These are phyloP conservation scores for Denticeps clupeoides DNA, from an alignment of 2,797 vertebrate species.

Conservation along the genomic window DNA sequence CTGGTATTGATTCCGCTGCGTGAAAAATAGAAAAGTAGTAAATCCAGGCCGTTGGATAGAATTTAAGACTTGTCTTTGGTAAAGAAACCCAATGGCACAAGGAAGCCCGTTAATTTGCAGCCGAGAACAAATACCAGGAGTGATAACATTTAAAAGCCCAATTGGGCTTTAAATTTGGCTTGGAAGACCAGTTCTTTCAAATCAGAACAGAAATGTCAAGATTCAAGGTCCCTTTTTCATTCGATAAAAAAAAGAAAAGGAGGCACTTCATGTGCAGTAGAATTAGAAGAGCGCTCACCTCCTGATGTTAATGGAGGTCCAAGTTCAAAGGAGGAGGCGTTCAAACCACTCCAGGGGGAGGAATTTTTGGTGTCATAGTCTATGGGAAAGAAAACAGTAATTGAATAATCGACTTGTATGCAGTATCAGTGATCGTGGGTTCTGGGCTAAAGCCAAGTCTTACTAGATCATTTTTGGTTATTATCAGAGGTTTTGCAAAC, in stretches of 20 bases:
- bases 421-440: not conserved
- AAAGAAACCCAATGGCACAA: constrained; percentile 85
- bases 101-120: constrained; percentile 94
- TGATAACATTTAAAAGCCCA: constrained; percentile 94
- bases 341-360: not conserved
- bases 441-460: too few species aligned
- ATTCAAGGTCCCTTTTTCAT: constrained; percentile 43
- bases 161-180: constrained; percentile 70
- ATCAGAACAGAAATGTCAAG: constrained; percentile 41
- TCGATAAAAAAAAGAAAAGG: constrained; percentile 42
- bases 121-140: constrained; percentile 98
- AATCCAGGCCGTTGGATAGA: constrained; percentile 95
- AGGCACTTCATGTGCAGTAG: constrained; percentile 45
- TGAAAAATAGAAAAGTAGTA: constrained; percentile 98
- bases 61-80: constrained; percentile 92
- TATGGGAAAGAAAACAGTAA: constrained; percentile 1
- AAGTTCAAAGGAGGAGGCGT: constrained; percentile 1
- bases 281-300: constrained; percentile 36
- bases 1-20: constrained; percentile 98
- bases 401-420: not conserved
- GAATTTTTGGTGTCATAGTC: not conserved
- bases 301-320: not conserved
- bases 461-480: too few species aligned
- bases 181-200: constrained; percentile 49
- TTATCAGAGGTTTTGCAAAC: too few species aligned